Evolutionary conservation across 2,113 vertebrate species (phyloP), one percentile per base, ranked within the genome.

Genomic region (Aramus guarauna): DNA sequence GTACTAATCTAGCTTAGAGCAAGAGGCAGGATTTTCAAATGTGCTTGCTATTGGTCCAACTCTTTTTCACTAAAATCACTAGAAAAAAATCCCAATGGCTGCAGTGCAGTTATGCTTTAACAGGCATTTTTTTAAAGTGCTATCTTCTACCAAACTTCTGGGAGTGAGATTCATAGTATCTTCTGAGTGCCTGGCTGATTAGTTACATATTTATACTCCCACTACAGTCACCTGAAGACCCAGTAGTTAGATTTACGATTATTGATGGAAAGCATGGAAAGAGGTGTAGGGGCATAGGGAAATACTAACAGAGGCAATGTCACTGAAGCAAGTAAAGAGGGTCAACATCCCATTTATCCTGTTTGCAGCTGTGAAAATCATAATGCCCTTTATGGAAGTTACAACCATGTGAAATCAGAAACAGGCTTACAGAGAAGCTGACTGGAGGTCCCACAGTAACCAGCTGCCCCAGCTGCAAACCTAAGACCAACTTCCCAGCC

Each of bases 161-260:
- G 26, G 36, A 77, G 23, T 36, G 15, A 66, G 37, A 69, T 74
- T 58, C 71, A 48, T 7, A 6, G 23, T 8, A 37, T 26, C 36
- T 60, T 45, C 22, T 19, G 30, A 66, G 30, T 53, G 37, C 16
- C 52, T 58, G 79, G 32, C n/a, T 92, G n/a, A 37, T 75, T 19
- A 53, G 23, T 22, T 80, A 77, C 26, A 8, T 52, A 72, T 68
- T 68, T 69, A 77, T 64, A 41, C 17, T 63, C 39, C 30, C 74
- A 69, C 26, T 59, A 4, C 6, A 75, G 26, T 12, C 0, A 0
- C 20, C 39, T 58, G 50, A 83, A 83, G 27, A 89, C 6, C 13
- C 37, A 85, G 32, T 5, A 75, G 23, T 17, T 37, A 88, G 11
- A 12, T 62, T 91, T 91, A 63, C 1, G 6, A 5, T 58, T 75